Evolutionary conservation across 2,888 invertebrate species (phyloP), one percentile per base, ranked within the genome.

Genomic region (Apodemia zela): DNA sequence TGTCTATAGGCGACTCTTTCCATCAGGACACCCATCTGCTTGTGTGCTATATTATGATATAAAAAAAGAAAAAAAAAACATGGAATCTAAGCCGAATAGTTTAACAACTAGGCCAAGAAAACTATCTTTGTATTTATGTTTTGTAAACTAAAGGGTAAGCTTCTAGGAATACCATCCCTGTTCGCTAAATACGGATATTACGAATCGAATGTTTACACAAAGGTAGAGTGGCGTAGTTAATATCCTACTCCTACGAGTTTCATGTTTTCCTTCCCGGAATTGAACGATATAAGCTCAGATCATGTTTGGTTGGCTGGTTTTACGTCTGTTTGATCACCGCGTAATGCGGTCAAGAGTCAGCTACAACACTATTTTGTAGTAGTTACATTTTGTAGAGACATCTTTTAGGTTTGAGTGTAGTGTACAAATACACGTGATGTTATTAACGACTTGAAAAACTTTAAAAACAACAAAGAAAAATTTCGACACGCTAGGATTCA

Each of bases 231-330:
- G 25, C 21, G 25, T 25, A 54, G 25, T 54, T 21, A 54, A 54
- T 54, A 54, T 54, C 54, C 25, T 54, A 54, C 25, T 54, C 54
- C 54, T 54, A 57, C 57, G 57, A 54, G 54, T 57, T 57, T 25
- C 25, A 57, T 25, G 25, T 25, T 47, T 47, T 15, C 57, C 15
- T 57, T 54, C 54, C 2, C 25, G 57, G 57, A 57, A 57, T 8
- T 29, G 7, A 57, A 25, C 57, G 3, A 57, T 25, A 57, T 29
- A 29, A 57, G 17, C 47, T n/a, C 17, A 47, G 47, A 7, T 47
- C 47, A 47, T 47, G 47, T 47, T 47, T 47, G 17, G 47, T 47
- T 47, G 47, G 47, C 47, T 47, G 47, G 47, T 47, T 47, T 47
- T 3, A 47, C 7, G 15, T n/a, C 47, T 47, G 8, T 47, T 47